Conservation (phyloP, 2,888 invertebrate genomes). For the Cyaniris semiargus region DNA sequence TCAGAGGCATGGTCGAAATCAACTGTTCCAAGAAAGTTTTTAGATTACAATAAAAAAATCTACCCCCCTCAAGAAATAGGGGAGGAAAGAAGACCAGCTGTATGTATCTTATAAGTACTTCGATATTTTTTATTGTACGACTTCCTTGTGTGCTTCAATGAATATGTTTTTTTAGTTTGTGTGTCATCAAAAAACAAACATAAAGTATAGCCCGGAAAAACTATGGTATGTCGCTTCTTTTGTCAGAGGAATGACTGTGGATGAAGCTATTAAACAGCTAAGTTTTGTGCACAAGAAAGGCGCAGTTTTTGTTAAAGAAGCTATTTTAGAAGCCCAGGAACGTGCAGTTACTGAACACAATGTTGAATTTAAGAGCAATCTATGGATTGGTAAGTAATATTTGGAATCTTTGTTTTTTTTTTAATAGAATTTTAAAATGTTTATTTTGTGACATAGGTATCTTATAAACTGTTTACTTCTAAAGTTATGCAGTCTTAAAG, state of each 20-base stretch:
- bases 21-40: conserved; percentile 78
- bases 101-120: conserved; percentile 70
- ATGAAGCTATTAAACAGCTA: conserved; percentile 96
- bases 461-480: no score
- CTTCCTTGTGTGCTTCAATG: not conserved
- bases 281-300: conserved; percentile 91
- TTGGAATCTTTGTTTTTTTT: not conserved
- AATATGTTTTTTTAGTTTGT: conserved; percentile 84
- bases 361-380: conserved; percentile 96
- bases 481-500: no score
- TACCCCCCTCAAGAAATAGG: conserved; percentile 88
- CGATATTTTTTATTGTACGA: not conserved
- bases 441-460: no score
- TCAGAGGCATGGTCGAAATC: conserved; percentile 64
- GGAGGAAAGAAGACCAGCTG: conserved; percentile 91
- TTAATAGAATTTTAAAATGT: not conserved
- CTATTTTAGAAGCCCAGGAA: conserved; percentile 93
- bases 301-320: conserved; percentile 85
- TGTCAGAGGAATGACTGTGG: conserved; percentile 94
- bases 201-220: conserved; percentile 95
- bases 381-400: conserved; percentile 90
- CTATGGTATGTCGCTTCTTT: conserved; percentile 95
- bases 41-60: conserved; percentile 85
- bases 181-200: conserved; percentile 90
- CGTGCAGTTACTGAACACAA: conserved; percentile 92